phyloP scores from a whole-genome alignment of 2,113 vertebrate species.

The Gopherus flavomarginatus region DNA sequence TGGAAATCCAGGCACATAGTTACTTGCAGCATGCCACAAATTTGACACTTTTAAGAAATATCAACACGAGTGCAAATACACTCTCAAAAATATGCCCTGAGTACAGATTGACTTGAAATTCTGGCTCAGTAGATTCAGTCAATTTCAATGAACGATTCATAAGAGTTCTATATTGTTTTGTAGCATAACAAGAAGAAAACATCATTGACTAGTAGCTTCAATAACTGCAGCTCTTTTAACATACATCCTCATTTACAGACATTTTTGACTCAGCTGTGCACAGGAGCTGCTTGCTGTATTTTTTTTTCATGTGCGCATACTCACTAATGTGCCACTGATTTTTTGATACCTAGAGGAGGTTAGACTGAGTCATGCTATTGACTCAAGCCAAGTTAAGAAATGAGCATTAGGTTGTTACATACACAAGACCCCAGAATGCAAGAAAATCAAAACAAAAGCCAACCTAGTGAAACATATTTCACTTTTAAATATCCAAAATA shows the following conservation, averaged over 20 bases:
- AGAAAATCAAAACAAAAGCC: background rate
- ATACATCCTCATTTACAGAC: background rate
- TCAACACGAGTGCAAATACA: background rate
- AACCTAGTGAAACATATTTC: background rate
- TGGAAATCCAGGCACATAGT: background rate
- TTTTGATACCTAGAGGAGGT: background rate
- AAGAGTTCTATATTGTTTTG: background rate
- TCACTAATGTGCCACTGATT: background rate
- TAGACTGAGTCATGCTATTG: background rate
- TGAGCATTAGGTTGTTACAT: background rate
- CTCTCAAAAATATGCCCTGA: background rate
- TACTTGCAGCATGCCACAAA: background rate
- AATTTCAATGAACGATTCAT: background rate
- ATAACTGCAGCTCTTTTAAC: background rate
- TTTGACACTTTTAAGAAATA: background rate
- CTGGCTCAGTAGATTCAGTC: background rate
- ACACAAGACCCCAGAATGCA: background rate
- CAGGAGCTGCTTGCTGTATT: background rate
- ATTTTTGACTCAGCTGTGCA: background rate
- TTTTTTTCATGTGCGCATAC: background rate
- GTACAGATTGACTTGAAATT: background rate
- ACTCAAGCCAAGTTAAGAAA: background rate
- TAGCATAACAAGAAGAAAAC: background rate
- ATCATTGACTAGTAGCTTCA: background rate
- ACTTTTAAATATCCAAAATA: background rate